These are phyloP conservation scores for Vulpes lagopus DNA, from an alignment of 2,113 vertebrate species.

Conservation along the genomic window DNA sequence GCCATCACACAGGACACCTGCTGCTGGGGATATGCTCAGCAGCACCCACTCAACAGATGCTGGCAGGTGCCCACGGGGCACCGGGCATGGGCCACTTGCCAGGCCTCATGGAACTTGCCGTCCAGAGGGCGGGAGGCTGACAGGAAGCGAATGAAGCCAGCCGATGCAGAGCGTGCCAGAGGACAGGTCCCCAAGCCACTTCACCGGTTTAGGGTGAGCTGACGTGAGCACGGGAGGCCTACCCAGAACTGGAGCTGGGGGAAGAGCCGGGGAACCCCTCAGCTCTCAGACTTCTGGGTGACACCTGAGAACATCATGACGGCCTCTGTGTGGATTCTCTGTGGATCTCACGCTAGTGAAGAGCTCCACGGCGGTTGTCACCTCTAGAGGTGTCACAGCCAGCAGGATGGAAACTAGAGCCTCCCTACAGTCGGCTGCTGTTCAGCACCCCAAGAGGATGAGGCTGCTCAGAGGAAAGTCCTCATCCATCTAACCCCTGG, in stretches of 20 bases:
- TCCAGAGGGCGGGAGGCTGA: neutral
- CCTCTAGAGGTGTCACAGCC: neutral
- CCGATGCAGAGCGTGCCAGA: accelerated
- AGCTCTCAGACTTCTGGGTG: neutral
- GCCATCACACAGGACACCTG: neutral
- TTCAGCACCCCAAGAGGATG: neutral
- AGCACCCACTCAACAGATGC: neutral
- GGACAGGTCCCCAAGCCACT: neutral
- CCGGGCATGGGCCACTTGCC: neutral
- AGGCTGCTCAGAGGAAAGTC: neutral
- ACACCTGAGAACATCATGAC: too few relatives aligned
- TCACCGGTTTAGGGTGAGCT: accelerated
- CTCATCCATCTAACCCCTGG: neutral
- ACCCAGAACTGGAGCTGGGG: neutral
- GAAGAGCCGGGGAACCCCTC: neutral
- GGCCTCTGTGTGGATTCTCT: neutral
- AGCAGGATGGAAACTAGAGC: neutral
- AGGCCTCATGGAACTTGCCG: neutral
- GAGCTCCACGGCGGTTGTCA: neutral
- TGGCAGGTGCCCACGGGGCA: neutral
- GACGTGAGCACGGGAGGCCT: accelerated
- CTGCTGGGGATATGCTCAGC: neutral
- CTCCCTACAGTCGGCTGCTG: accelerated
- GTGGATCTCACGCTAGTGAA: accelerated
- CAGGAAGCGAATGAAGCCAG: accelerated